Evolutionary conservation across 1,140 invertebrate species (phyloP).

Genomic region (Nephila pilipes): DNA sequence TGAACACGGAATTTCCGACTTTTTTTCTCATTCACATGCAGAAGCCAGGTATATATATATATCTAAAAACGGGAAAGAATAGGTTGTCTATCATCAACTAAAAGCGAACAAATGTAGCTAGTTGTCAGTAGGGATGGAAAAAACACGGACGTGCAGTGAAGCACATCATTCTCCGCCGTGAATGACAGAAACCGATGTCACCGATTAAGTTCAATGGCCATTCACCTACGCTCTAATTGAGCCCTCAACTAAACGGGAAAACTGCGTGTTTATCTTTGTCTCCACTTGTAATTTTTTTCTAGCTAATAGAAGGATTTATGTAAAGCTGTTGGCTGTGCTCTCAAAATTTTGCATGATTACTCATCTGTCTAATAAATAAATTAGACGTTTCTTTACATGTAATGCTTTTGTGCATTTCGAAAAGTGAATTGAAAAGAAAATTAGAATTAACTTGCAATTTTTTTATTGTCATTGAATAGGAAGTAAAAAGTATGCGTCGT

Average conservation of each 20-base stretch:
- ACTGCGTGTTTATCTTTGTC: neutral
- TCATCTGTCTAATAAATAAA: neutral
- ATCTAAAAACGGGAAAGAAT: neutral
- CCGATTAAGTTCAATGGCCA: constrained; percentile 37
- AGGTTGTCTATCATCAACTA: constrained; percentile 11
- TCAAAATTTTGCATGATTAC: neutral
- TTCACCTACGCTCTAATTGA: constrained; percentile 40
- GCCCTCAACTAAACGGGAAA: neutral
- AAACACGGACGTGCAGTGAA: neutral
- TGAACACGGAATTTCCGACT: neutral
- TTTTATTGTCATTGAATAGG: too few species aligned
- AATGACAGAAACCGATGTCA: constrained; percentile 22
- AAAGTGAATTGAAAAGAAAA: neutral
- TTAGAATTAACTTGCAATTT: neutral
- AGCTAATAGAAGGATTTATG: neutral
- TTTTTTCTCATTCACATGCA: neutral
- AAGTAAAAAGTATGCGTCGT: too few species aligned
- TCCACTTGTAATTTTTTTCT: neutral
- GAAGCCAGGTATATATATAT: neutral
- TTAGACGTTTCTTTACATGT: neutral
- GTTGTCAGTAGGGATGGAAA: neutral
- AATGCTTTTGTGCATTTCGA: neutral
- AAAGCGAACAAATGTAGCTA: neutral
- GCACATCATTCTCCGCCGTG: neutral
- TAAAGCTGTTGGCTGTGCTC: neutral